Conservation (phyloP, 1,140 invertebrate species). For the Bombus affinis region DNA sequence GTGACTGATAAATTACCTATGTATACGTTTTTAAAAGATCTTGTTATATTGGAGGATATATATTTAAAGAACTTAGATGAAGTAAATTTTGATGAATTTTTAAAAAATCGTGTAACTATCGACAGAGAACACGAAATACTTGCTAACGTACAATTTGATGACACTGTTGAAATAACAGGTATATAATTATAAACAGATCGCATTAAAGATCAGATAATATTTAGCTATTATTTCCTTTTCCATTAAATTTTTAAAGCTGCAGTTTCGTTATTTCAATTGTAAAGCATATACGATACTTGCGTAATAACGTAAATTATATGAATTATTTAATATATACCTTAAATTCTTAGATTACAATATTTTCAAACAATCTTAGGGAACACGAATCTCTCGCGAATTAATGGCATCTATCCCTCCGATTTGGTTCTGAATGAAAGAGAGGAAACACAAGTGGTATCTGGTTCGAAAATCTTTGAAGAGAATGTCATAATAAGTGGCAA, state of each 20-base stretch:
- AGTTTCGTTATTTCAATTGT: too few relatives aligned
- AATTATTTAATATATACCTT: not conserved
- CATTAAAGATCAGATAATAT: not conserved
- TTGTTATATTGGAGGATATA: slow-evolving; percentile 59
- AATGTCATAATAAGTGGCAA: slow-evolving; percentile 61
- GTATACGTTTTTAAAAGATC: slow-evolving; percentile 62
- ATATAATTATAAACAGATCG: not conserved
- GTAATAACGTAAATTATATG: not conserved
- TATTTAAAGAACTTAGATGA: slow-evolving; percentile 63
- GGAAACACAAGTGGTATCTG: slow-evolving; percentile 64
- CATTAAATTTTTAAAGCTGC: not conserved
- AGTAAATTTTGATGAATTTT: slow-evolving; percentile 68
- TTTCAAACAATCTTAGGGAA: slow-evolving; percentile 45
- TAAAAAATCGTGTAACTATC: slow-evolving; percentile 66
- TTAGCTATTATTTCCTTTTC: not conserved
- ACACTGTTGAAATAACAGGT: slow-evolving; percentile 63
- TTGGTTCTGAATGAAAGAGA: slow-evolving; percentile 60
- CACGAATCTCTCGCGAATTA: slow-evolving; percentile 57
- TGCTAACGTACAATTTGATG: slow-evolving; percentile 67
- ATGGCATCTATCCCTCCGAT: slow-evolving; percentile 63
- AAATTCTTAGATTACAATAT: not conserved
- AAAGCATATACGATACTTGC: not conserved
- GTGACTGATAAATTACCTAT: slow-evolving; percentile 59
- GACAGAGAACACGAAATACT: slow-evolving; percentile 63
- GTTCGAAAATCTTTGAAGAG: slow-evolving; percentile 66